Base-by-base conservation (phyloP, 2,888 invertebrate species). In the Euspilapteryx auroguttella region DNA sequence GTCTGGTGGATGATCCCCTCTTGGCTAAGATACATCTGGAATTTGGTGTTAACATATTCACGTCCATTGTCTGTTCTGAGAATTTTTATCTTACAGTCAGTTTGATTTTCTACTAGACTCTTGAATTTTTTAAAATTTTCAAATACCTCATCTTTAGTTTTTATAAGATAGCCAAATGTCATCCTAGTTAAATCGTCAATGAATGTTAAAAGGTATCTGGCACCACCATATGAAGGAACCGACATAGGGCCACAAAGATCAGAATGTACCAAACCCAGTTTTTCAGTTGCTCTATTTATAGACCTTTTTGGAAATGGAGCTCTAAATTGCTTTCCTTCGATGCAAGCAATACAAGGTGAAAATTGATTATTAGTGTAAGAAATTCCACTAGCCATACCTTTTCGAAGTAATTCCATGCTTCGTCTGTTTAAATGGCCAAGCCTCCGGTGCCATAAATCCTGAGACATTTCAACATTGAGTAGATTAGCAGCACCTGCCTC, bases 1-100 rank as follows among this genome's bases (percentile, higher is more conserved):
- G 31, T 28, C 25, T 39, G 31, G 26, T 42, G 39, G 1, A 15
- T 20, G 4, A 47, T 50, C 9, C 42, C 45, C 9, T 37, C 27
- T 7, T 20, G 9, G 11, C 20, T 4, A 3, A 31, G 26, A 14
- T 21, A 31, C 6, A 4, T 6, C 2, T 4, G 9, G n/a, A 31
- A 32, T 8, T 22, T 4, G 8, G 9, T 22, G 30, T 27, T 33
- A 21, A 11, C 12, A 27, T 36, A 42, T 23, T 42, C 39, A 4
- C 12, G 13, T 0, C 37, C 40, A 17, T 34, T 34, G 28, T 39
- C 42, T 9, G 37, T 25, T 14, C 35, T 25, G 1, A 42, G 12
- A 10, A 3, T 6, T 14, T 35, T 35, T 3, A 35, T 32, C 12
- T 4, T 12, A 11, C 10, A 26, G 5, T 34, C 37, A 1, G 25